These are phyloP conservation scores for Piprites chloris DNA, from an alignment of 2,113 vertebrate species.

Conservation along the genomic window DNA sequence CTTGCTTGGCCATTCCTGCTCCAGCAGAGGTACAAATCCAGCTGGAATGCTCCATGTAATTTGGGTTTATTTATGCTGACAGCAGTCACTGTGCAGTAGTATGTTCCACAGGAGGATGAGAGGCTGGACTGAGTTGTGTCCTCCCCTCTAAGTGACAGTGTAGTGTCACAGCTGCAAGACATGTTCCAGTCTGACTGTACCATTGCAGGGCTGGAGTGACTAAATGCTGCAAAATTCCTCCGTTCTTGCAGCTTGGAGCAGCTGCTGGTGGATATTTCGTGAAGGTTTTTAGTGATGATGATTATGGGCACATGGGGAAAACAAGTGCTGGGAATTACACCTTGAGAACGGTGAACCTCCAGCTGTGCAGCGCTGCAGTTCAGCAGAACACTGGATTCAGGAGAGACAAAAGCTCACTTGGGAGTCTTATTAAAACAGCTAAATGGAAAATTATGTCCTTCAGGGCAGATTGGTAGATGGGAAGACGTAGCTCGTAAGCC, in stretches of 20 bases:
- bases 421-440: neutral
- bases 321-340: neutral
- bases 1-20: neutral
- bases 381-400: neutral
- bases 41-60: neutral
- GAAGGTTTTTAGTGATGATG: neutral
- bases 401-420: conserved; percentile 17
- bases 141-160: neutral
- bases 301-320: neutral
- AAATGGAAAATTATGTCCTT: conserved; percentile 18
- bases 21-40: neutral
- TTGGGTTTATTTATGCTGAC: neutral
- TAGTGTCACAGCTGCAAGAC: neutral
- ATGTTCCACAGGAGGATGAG: neutral
- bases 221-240: neutral
- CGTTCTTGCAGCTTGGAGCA: neutral
- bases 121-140: neutral
- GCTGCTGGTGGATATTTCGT: neutral
- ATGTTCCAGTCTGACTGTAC: fast-evolving
- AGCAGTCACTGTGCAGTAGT: neutral
- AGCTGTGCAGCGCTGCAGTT: neutral
- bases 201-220: neutral
- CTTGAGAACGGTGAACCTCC: neutral
- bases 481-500: neutral
- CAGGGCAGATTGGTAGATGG: neutral